Evolutionary conservation across 2,113 vertebrate species (phyloP).

Genomic region (Sapayoa aenigma): DNA sequence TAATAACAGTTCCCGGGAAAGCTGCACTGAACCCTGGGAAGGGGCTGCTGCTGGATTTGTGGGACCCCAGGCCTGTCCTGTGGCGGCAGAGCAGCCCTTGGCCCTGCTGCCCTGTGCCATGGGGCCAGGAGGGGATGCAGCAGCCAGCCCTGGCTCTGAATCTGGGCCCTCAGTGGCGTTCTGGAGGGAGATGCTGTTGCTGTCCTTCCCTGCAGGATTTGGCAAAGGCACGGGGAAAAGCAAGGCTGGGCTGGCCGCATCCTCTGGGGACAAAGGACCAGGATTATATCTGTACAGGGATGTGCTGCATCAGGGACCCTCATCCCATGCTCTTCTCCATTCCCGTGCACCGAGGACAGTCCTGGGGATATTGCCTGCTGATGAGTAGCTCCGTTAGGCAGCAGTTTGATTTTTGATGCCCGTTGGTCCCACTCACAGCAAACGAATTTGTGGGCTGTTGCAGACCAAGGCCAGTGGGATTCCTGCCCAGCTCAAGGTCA

Average conservation of each 20-base stretch:
- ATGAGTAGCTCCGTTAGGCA: fast-evolving
- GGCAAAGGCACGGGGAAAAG: neutral
- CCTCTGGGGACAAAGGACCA: neutral
- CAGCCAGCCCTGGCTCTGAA: neutral
- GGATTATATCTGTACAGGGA: neutral
- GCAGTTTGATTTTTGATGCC: neutral
- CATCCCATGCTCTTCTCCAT: fast-evolving
- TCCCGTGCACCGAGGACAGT: neutral
- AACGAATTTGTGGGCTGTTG: neutral
- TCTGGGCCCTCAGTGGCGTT: neutral
- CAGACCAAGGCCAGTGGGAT: neutral
- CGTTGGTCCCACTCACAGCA: neutral
- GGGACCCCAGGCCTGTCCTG: neutral
- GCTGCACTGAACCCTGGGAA: neutral
- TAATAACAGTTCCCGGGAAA: slow-evolving; percentile 1
- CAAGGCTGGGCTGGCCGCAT: fast-evolving
- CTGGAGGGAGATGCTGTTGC: neutral
- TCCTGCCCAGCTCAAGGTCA: neutral
- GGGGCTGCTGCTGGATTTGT: neutral
- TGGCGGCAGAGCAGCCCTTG: neutral
- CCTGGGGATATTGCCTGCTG: neutral
- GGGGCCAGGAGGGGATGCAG: neutral
- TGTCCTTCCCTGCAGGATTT: fast-evolving
- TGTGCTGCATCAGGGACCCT: fast-evolving
- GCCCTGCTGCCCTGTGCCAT: neutral